These are phyloP conservation scores for Amblyopsis rosae DNA, from an alignment of 2,113 vertebrate species.

Conservation along the genomic window DNA sequence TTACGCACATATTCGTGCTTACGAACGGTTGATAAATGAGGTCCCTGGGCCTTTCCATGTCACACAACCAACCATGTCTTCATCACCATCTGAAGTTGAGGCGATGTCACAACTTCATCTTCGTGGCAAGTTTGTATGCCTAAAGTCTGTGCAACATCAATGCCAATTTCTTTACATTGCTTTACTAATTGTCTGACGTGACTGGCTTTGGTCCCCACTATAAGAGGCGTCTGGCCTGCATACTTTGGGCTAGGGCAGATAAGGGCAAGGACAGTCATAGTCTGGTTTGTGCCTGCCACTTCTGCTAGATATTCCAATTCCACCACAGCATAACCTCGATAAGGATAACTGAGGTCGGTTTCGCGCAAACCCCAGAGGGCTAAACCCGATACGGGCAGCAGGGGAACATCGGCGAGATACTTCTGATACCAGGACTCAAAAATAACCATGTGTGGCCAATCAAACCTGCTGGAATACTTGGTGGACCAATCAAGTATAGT, in stretches of 20 bases:
- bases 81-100: not conserved
- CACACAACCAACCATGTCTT: slow-evolving; percentile 6
- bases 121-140: not conserved
- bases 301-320: slow-evolving; percentile 26
- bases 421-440: slow-evolving; percentile 28
- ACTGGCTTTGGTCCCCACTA: slow-evolving; percentile 22
- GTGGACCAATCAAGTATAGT: slow-evolving; percentile 1
- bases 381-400: slow-evolving; percentile 15
- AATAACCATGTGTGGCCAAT: slow-evolving; percentile 23
- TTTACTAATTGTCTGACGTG: slow-evolving; percentile 23
- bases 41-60: slow-evolving; percentile 18
- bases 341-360: slow-evolving; percentile 15
- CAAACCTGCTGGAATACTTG: slow-evolving; percentile 19
- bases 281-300: slow-evolving; percentile 12
- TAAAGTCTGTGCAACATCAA: slow-evolving; percentile 4
- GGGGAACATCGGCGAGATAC: slow-evolving; percentile 15
- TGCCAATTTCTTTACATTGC: slow-evolving; percentile 18
- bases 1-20: no score
- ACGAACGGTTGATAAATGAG: no score
- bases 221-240: slow-evolving; percentile 11
- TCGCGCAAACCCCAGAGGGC: slow-evolving; percentile 30
- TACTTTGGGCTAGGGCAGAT: slow-evolving; percentile 6
- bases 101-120: not conserved
- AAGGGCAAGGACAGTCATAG: slow-evolving; percentile 17
- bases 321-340: slow-evolving; percentile 26